Percentiles rank a stretch among this genome's conserved stretches.
These are phyloP conservation scores for Notodonta dromedarius DNA, from an alignment of 2,888 invertebrate species.

Conservation along the genomic window DNA sequence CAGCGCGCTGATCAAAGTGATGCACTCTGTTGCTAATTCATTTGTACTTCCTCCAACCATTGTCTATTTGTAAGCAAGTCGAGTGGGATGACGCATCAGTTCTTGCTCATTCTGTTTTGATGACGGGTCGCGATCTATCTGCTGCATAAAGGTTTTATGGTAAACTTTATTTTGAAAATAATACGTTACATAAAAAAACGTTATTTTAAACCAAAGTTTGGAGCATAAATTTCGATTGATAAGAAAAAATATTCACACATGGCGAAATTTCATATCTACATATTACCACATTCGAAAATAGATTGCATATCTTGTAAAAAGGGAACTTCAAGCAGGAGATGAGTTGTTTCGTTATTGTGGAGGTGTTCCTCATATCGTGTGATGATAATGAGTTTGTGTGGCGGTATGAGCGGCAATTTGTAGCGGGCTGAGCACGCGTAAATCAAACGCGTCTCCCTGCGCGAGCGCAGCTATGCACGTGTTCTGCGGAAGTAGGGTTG, in stretches of 20 bases:
- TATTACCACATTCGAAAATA: too few species aligned
- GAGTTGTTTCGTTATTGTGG: background rate
- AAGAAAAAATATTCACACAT: too few species aligned
- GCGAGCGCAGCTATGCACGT: conserved; percentile 58
- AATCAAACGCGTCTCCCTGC: conserved; percentile 66
- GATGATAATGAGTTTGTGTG: conserved; percentile 55
- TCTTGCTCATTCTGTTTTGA: conserved; percentile 20
- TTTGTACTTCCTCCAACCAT: conserved; percentile 41
- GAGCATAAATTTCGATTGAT: too few species aligned
- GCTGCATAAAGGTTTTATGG: background rate
- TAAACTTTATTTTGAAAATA: too few species aligned
- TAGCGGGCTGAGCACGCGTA: conserved; percentile 62
- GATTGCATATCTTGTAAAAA: background rate
- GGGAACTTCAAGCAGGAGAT: background rate
- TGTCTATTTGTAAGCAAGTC: conserved; percentile 66
- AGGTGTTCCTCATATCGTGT: conserved; percentile 25
- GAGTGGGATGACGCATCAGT: conserved; percentile 13
- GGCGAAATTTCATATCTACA: too few species aligned
- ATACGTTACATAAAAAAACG: too few species aligned
- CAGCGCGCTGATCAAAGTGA: conserved; percentile 69
- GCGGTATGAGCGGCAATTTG: conserved; percentile 61
- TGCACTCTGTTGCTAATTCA: conserved; percentile 42
- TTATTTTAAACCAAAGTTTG: too few species aligned
- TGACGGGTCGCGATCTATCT: background rate
- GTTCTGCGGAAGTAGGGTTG: conserved; percentile 54